Base-by-base conservation (phyloP, 1,140 invertebrate species). In the Neuroterus valhalla region DNA sequence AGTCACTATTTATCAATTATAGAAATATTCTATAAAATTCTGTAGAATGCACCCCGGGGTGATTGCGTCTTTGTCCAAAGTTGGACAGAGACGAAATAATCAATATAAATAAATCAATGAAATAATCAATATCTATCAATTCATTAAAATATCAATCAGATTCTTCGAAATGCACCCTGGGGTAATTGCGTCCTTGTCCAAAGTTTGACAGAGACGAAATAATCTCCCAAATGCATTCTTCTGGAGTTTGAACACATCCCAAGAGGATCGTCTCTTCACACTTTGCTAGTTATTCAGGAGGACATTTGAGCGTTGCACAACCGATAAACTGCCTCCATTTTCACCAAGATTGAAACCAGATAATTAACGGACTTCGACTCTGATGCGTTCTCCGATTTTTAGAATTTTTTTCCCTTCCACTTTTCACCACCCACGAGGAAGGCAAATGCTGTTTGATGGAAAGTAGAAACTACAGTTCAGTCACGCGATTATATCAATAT, bases 371-470 rank as follows among this genome's bases (percentile, higher is more conserved):
- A 15, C 46, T 62, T 1, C 15, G 52, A 62, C 21, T 38, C 31
- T 26, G 55, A 62, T 62, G 23, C 26, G n/a, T 62, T 62, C 23
- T 26, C 31, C 3, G 31, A 10, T 10, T 38, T 38, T 31, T 31
- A 5, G 2, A 0, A 14, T 15, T 62, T 4, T 15, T 15, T 62
- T 26, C 12, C 0, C n/a, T 5, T 62, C n/a, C 26, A 62, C 26
- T 62, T 62, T 62, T 62, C 55, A 62, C 26, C 55, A 62, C 55
- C 55, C 55, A 62, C 55, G 31, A 12, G 26, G 6, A 15, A 38
- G 26, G 55, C 15, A 62, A 62, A 62, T 5, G 31, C 21, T 50
- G 21, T 62, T 62, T 62, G 55, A 62, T 15, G 31, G n/a, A 15
- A 62, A 52, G 50, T 15, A 5, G 55, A 62, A 62, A 62, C 31